Evolutionary conservation across 2,888 invertebrate genomes (phyloP).

Genomic region (Pammene fasciana): DNA sequence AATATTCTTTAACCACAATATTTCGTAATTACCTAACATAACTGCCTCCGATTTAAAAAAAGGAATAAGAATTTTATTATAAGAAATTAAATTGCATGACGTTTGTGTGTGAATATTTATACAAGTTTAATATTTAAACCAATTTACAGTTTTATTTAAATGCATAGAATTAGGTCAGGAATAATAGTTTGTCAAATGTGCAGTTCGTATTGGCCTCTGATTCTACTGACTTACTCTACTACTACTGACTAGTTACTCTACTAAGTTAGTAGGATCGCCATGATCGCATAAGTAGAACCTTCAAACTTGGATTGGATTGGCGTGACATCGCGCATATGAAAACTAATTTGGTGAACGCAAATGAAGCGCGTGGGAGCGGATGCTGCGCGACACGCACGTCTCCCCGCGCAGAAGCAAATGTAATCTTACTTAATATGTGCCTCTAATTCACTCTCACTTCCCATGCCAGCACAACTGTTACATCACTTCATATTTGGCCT

Average conservation of each 20-base stretch:
- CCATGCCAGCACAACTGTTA: conserved; percentile 10
- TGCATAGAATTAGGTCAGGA: too few species aligned
- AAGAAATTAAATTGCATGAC: too few species aligned
- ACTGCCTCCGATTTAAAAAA: not conserved
- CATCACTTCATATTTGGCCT: conserved; percentile 9
- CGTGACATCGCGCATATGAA: conserved; percentile 35
- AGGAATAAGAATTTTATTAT: too few species aligned
- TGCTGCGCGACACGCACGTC: conserved; percentile 29
- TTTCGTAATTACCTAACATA: too few species aligned
- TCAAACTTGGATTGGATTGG: conserved; percentile 5
- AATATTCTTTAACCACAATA: too few species aligned
- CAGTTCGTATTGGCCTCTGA: too few species aligned
- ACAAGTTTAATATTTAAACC: too few species aligned
- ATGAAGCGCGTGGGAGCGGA: conserved; percentile 41
- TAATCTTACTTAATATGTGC: conserved; percentile 34
- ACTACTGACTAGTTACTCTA: too few species aligned
- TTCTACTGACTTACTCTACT: too few species aligned
- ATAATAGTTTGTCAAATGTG: too few species aligned
- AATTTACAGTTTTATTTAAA: too few species aligned
- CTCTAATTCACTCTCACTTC: conserved; percentile 35
- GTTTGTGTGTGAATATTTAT: too few species aligned
- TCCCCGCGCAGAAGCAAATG: conserved; percentile 25
- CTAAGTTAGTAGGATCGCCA: not conserved
- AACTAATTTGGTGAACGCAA: conserved; percentile 40
- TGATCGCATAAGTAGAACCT: not conserved